Percentiles rank a stretch among this genome's conserved stretches.
phyloP scores from a whole-genome alignment of 2,797 vertebrate species.

The Pogoniulus pusillus region DNA sequence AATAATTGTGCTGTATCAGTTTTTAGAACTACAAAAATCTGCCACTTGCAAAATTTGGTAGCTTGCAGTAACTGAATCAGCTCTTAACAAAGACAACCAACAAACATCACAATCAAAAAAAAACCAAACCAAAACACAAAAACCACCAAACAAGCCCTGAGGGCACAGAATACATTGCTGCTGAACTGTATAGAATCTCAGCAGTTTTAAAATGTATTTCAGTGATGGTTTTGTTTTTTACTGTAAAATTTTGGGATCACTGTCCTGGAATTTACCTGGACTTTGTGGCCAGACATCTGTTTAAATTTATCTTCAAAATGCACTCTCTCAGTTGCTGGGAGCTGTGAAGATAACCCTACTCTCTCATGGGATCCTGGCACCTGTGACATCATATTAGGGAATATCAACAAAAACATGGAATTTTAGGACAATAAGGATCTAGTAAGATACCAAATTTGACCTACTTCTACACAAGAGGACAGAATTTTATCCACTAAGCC shows the following conservation, averaged over 20 bases:
- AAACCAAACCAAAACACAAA: background rate
- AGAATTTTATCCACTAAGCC: background rate
- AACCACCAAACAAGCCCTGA: background rate
- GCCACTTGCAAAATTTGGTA: background rate
- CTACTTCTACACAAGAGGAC: background rate
- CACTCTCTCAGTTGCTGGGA: slow-evolving; percentile 79
- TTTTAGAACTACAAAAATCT: background rate
- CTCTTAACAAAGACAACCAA: background rate
- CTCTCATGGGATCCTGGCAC: slow-evolving; percentile 87
- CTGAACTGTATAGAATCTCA: background rate
- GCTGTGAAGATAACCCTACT: slow-evolving; percentile 90
- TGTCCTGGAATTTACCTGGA: slow-evolving; percentile 85
- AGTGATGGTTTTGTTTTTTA: background rate
- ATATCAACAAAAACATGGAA: slow-evolving; percentile 78
- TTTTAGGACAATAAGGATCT: slow-evolving; percentile 31
- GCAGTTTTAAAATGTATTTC: background rate
- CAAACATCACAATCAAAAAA: background rate
- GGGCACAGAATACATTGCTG: background rate
- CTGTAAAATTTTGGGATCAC: background rate
- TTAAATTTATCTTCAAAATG: slow-evolving; percentile 89
- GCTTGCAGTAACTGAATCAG: background rate
- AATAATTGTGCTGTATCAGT: background rate
- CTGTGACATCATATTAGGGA: slow-evolving; percentile 88
- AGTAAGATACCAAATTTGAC: background rate
- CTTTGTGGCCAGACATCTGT: slow-evolving; percentile 91